Percentiles rank a stretch among this genome's conserved stretches.
Evolutionary conservation across 1,140 invertebrate genomes (phyloP).

Genomic region (Orius insidiosus): DNA sequence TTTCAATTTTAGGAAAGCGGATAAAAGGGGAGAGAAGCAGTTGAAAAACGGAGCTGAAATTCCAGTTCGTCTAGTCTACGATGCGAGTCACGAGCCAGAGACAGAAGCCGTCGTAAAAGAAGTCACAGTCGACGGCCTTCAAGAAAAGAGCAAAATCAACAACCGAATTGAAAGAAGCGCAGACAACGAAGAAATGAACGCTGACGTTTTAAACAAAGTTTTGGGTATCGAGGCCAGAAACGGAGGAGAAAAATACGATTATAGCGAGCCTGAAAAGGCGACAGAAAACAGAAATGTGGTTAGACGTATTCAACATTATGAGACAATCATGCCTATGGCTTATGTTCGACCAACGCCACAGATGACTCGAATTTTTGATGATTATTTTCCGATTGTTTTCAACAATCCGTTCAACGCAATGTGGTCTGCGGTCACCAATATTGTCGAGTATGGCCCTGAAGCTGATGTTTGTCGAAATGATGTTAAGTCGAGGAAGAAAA

Average conservation of each 20-base stretch:
- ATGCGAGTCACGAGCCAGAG: neutral
- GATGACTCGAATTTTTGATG: conserved; percentile 9
- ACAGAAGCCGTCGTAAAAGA: conserved; percentile 5
- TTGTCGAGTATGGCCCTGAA: conserved; percentile 37
- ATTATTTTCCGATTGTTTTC: conserved; percentile 34
- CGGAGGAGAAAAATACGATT: neutral
- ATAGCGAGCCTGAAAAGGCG: neutral
- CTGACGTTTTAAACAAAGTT: conserved; percentile 3
- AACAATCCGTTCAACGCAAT: conserved; percentile 32
- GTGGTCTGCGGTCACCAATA: conserved; percentile 24
- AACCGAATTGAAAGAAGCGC: conserved; percentile 1
- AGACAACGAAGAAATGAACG: too few species aligned
- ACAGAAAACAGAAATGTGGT: conserved; percentile 1
- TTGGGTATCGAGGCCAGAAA: conserved; percentile 6
- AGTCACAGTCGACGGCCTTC: neutral
- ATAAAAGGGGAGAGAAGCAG: too few species aligned
- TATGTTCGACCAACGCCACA: neutral
- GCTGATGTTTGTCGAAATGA: conserved; percentile 29
- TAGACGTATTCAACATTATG: conserved; percentile 13
- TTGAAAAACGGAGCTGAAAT: conserved; percentile 1
- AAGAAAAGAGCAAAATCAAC: neutral
- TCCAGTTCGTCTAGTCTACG: conserved; percentile 6
- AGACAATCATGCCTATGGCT: conserved; percentile 7
- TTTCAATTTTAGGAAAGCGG: neutral
- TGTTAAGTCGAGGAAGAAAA: conserved; percentile 5